These are phyloP conservation scores for Naso thynnoides DNA, from an alignment of 2,797 vertebrate species.

Conservation along the genomic window DNA sequence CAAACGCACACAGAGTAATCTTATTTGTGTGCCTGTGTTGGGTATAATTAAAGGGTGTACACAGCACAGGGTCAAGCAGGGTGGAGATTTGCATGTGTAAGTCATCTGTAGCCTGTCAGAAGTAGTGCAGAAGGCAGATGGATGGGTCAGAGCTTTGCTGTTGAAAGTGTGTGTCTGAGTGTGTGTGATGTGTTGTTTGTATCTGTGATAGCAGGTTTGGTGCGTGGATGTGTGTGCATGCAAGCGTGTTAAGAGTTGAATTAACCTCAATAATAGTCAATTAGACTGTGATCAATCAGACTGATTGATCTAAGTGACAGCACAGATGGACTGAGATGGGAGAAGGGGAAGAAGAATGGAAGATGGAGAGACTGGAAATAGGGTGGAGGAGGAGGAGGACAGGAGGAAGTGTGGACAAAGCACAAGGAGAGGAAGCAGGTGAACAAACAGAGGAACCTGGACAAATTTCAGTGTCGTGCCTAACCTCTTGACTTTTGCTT, in stretches of 20 bases:
- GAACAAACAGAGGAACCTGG: slow-evolving; percentile 2
- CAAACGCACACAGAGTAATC: slow-evolving; percentile 90
- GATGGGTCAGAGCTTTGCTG: slow-evolving; percentile 84
- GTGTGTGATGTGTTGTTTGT: slow-evolving; percentile 55
- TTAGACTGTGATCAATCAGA: slow-evolving; percentile 99
- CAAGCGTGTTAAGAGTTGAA: slow-evolving; percentile 93
- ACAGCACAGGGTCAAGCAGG: slow-evolving; percentile 93
- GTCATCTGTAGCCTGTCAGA: slow-evolving; percentile 99
- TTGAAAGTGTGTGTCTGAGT: slow-evolving; percentile 80
- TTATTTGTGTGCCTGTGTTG: slow-evolving; percentile 97
- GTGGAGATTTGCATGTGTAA: slow-evolving; percentile 98
- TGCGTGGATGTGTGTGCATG: slow-evolving; percentile 47
- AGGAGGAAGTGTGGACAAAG: slow-evolving; percentile 40
- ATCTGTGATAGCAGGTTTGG: slow-evolving; percentile 42
- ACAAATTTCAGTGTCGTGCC: not conserved
- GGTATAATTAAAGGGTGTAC: slow-evolving; percentile 98
- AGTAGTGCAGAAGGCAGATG: slow-evolving; percentile 94
- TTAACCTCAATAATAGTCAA: slow-evolving; percentile 98
- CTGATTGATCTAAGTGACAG: slow-evolving; percentile 99
- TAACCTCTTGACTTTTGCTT: too few relatives aligned
- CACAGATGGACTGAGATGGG: slow-evolving; percentile 88
- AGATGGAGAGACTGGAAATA: slow-evolving; percentile 50
- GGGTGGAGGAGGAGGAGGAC: slow-evolving; percentile 27
- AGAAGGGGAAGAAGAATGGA: slow-evolving; percentile 62
- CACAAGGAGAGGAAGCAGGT: slow-evolving; percentile 9